Evolutionary conservation across 2,888 invertebrate species (phyloP).

Genomic region (Globia sparganii): DNA sequence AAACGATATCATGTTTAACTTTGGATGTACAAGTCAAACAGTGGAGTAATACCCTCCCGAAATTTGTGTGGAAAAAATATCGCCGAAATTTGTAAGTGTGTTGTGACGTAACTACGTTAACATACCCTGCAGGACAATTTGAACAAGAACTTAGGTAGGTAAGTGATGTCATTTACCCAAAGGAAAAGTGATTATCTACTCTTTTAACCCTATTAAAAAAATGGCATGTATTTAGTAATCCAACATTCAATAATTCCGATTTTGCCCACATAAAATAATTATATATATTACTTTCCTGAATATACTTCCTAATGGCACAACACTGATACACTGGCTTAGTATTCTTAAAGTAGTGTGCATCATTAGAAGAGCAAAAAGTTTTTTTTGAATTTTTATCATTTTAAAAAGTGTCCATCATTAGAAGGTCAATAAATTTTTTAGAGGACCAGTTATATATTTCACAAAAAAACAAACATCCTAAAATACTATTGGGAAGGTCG

Average conservation of each 20-base stretch:
- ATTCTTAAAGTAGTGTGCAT: background rate
- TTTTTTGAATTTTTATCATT: background rate
- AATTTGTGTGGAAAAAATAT: no score
- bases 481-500: constrained; percentile 16
- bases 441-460: background rate
- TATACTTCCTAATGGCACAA: background rate
- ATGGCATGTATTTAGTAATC: no score
- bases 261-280: no score
- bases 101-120: no score
- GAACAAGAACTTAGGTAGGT: background rate
- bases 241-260: no score
- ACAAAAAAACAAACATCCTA: background rate
- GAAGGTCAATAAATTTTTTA: background rate
- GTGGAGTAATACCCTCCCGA: no score
- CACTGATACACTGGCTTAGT: background rate
- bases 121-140: background rate
- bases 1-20: no score
- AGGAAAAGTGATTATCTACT: background rate
- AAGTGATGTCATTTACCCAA: background rate
- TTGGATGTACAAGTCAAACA: no score
- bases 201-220: background rate
- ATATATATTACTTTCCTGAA: no score
- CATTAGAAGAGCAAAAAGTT: background rate
- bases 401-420: background rate
- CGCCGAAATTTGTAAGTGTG: background rate